phyloP scores from a whole-genome alignment of 1,140 invertebrate genomes.

The Drosophila malerkotliana region DNA sequence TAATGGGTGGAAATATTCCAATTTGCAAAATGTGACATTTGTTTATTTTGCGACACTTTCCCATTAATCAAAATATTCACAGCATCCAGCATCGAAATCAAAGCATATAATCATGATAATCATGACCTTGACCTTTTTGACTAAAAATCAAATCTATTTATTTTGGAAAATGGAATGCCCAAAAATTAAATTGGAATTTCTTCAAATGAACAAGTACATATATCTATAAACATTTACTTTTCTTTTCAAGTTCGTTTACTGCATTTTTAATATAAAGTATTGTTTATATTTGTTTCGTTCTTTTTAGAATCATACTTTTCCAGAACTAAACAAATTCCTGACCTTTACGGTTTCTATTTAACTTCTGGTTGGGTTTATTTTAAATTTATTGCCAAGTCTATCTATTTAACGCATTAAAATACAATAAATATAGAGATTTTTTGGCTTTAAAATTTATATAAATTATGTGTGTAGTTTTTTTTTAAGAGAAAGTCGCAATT shows the following conservation, averaged over 20 bases:
- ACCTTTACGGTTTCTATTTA: no score
- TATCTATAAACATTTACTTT: background rate
- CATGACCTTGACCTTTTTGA: slow-evolving; percentile 19
- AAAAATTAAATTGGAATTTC: background rate
- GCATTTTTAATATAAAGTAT: background rate
- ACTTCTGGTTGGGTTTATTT: background rate
- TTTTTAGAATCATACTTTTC: background rate
- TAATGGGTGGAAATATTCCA: slow-evolving; percentile 13
- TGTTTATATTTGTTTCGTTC: background rate
- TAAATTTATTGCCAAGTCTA: background rate
- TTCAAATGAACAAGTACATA: no score
- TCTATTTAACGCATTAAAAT: background rate
- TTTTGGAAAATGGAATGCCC: no score
- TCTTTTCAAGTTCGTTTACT: background rate
- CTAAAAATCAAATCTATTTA: background rate
- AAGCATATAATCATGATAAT: slow-evolving; percentile 13
- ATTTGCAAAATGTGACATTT: slow-evolving; percentile 36
- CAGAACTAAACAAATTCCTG: no score
- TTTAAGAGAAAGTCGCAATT: background rate
- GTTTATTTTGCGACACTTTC: slow-evolving; percentile 15
- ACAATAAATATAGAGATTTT: background rate
- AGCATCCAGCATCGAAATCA: slow-evolving; percentile 19
- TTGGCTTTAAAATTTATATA: background rate
- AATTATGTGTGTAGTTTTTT: background rate
- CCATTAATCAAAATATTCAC: slow-evolving; percentile 48